These are phyloP conservation scores for Entomobrya multifasciata DNA, from an alignment of 2,888 invertebrate genomes.

Conservation along the genomic window DNA sequence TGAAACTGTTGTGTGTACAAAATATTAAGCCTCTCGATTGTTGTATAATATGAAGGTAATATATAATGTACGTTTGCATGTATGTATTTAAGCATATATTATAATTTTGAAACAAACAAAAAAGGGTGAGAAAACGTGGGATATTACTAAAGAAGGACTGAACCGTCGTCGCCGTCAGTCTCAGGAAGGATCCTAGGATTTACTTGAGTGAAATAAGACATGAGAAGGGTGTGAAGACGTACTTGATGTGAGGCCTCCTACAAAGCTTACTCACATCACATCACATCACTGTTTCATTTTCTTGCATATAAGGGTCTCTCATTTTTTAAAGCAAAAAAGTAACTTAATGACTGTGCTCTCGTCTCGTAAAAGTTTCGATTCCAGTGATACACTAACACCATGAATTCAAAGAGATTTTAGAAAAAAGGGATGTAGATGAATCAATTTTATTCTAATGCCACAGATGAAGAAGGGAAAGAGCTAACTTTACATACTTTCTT, in stretches of 20 bases:
- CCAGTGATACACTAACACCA: constrained; percentile 1
- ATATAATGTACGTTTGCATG: too few relatives aligned
- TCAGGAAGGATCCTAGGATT: constrained; percentile 50
- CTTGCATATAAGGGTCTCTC: background rate
- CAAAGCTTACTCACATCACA: constrained; percentile 61
- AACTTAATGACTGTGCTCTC: background rate
- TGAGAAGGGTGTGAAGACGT: constrained; percentile 74
- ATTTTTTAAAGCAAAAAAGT: too few relatives aligned
- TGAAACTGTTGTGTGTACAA: background rate
- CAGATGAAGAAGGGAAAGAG: too few relatives aligned
- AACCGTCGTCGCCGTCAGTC: constrained; percentile 60
- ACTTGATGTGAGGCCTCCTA: constrained; percentile 70
- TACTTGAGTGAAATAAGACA: constrained; percentile 73
- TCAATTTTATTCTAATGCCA: background rate
- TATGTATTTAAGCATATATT: background rate
- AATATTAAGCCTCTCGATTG: background rate
- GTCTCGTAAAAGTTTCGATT: constrained; percentile 1
- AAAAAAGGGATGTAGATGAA: background rate
- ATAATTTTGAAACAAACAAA: background rate
- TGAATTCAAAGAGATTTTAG: background rate
- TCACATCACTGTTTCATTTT: constrained; percentile 39
- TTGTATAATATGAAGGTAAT: background rate
- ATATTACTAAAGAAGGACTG: constrained; percentile 57
- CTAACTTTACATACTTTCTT: background rate
- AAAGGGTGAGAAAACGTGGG: constrained; percentile 66